These are phyloP conservation scores for Meiosimyza platycephala DNA, from an alignment of 2,888 invertebrate species.

Conservation along the genomic window DNA sequence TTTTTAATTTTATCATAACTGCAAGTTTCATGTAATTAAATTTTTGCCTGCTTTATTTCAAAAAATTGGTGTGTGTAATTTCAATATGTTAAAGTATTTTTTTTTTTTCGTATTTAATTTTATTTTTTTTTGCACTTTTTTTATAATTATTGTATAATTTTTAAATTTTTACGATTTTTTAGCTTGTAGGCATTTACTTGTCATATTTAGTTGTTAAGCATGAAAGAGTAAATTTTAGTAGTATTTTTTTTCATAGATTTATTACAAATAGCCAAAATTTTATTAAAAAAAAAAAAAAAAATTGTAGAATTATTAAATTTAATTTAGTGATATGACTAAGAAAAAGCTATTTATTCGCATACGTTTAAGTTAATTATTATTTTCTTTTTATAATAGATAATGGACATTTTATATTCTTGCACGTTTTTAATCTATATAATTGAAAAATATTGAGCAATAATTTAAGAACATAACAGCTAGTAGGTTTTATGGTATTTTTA, in stretches of 20 bases:
- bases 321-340: constrained; percentile 20
- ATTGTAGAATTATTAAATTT: background rate
- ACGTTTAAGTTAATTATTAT: background rate
- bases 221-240: too few species aligned
- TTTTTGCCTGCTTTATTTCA: background rate
- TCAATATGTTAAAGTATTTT: constrained; percentile 19
- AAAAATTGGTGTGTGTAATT: constrained; percentile 23
- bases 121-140: background rate
- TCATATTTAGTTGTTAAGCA: too few species aligned
- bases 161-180: background rate
- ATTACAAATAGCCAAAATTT: too few species aligned
- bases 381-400: background rate
- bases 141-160: background rate
- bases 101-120: constrained; percentile 1
- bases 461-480: too few species aligned
- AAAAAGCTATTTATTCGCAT: background rate
- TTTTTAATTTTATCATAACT: background rate
- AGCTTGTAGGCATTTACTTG: too few species aligned
- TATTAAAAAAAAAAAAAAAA: too few species aligned
- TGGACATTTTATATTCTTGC: background rate
- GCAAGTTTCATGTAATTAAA: background rate
- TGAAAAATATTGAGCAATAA: background rate
- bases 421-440: background rate
- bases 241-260: too few species aligned
- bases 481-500: too few species aligned